Base-by-base conservation (phyloP, 2,113 vertebrate genomes). In the Corvus hawaiiensis region DNA sequence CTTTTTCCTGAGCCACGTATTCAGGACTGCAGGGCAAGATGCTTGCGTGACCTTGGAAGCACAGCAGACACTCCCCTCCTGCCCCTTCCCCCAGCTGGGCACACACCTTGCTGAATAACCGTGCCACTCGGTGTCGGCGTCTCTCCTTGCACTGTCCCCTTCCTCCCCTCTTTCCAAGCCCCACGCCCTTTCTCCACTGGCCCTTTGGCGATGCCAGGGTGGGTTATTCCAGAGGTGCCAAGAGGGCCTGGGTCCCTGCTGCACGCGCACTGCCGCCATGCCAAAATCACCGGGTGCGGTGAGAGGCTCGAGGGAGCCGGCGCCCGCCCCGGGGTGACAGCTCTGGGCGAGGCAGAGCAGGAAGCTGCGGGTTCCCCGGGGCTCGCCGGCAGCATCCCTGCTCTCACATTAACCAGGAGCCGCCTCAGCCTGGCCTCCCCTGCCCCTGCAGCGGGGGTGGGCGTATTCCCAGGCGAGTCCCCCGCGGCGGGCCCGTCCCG, bases 71-170 rank as follows among this genome's bases (percentile, higher is more conserved):
- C 18, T 21, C 66, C 35, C 21, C 73, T 64, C 73, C 87, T 43
- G 39, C 48, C 64, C 74, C 77, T 49, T 69, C 52, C 73, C 43
- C 51, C 30, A 28, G 67, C 58, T 7, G 67, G 67, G 28, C 33
- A 30, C 48, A 19, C 19, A 33, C 55, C 59, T 69, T 37, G 11
- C 56, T 3, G 43, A 69, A 19, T 7, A 77, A 56, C 67, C 2
- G 0, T 15, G 41, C 30, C 30, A 4, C 52, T n/a, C 10, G 0
- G 4, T 3, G 44, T 4, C 0, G 0, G 21, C 4, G 32, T 28
- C 51, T 18, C 41, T 19, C 16, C 49, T 66, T 28, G 30, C 3
- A 0, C 27, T 1, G 7, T 26, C 10, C 39, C 30, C 22, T 48
- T 80, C 63, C 86, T 83, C 2, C 2, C 22, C 37, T 28, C 54